Evolutionary conservation across 2,797 vertebrate genomes (phyloP).

Genomic region (Melanotaenia maccullochi): DNA sequence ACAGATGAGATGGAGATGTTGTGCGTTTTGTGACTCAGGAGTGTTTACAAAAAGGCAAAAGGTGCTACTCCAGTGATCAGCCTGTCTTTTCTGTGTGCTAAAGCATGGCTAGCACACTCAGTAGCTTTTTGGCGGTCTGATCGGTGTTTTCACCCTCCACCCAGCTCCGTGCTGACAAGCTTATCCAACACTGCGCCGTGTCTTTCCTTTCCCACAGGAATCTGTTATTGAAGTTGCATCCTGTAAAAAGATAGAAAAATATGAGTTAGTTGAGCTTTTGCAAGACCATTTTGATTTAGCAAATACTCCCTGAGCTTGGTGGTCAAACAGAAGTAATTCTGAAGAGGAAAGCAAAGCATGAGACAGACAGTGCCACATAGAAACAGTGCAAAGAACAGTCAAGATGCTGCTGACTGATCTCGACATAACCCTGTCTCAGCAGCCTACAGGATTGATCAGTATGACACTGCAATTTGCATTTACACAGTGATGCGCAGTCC

Average conservation of each 20-base stretch:
- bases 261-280: slow-evolving; percentile 13
- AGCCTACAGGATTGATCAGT: slow-evolving; percentile 71
- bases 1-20: slow-evolving; percentile 14
- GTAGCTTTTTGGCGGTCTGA: neutral
- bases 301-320: neutral
- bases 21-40: slow-evolving; percentile 4
- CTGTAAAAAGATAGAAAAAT: slow-evolving; percentile 55
- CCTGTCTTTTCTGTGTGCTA: slow-evolving; percentile 57
- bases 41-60: slow-evolving; percentile 19
- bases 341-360: neutral
- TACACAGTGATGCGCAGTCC: slow-evolving; percentile 58
- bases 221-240: slow-evolving; percentile 41
- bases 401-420: slow-evolving; percentile 59
- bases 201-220: slow-evolving; percentile 38
- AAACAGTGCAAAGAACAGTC: slow-evolving; percentile 24
- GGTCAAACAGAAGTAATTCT: slow-evolving; percentile 24
- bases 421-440: slow-evolving; percentile 65
- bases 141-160: slow-evolving; percentile 34
- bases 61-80: slow-evolving; percentile 37
- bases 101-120: slow-evolving; percentile 61
- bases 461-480: slow-evolving; percentile 77
- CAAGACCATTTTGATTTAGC: slow-evolving; percentile 14
- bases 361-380: slow-evolving; percentile 5
- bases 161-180: slow-evolving; percentile 25
- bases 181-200: slow-evolving; percentile 26